phyloP scores from a whole-genome alignment of 2,113 vertebrate species.

The Pygoscelis adeliae region DNA sequence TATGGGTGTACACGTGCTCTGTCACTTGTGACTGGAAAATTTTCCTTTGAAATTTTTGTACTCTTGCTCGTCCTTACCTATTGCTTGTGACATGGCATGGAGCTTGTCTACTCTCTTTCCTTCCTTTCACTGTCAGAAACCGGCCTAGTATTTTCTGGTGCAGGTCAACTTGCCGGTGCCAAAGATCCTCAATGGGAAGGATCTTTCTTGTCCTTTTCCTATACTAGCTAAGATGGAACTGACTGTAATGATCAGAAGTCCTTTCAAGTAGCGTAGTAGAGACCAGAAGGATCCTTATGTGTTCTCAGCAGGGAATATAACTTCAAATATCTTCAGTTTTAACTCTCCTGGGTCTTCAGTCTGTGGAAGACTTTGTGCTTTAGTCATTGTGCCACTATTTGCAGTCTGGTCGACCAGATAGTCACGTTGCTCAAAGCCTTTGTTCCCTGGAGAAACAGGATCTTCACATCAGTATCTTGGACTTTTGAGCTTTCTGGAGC shows the following conservation, averaged over 20 bases:
- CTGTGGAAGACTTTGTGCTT: neutral
- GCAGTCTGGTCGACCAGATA: neutral
- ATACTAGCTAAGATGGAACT: too few species aligned
- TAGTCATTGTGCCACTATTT: neutral
- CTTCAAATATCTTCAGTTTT: neutral
- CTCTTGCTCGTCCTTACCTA: neutral
- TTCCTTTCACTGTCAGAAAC: neutral
- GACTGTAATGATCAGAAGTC: neutral
- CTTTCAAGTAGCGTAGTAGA: neutral
- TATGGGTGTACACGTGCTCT: neutral
- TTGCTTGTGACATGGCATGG: neutral
- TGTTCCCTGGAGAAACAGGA: neutral
- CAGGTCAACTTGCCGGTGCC: neutral
- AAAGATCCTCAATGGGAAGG: neutral
- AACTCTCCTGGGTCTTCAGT: neutral
- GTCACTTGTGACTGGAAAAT: neutral
- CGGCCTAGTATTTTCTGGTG: neutral
- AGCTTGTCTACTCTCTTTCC: neutral
- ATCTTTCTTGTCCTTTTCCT: neutral
- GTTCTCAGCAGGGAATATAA: neutral
- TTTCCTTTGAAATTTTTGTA: neutral
- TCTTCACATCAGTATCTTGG: neutral
- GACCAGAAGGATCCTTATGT: neutral
- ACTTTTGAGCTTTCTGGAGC: neutral
- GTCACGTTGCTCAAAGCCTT: neutral